Base-by-base conservation (phyloP, 2,888 invertebrate genomes). In the Cactoblastis cactorum region DNA sequence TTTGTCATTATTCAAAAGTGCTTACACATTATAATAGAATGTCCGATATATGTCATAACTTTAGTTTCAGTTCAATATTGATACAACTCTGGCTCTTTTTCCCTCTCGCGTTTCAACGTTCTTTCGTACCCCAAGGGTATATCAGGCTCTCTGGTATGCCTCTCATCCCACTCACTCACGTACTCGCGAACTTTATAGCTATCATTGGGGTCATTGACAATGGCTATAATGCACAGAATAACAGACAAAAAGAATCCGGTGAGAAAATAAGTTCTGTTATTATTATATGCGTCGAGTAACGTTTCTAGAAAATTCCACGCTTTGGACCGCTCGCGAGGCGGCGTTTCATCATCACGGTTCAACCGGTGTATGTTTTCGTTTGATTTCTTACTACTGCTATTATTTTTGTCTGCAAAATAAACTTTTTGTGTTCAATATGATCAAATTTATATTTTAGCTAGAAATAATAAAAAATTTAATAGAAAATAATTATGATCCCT, bases 391-490 rank as follows among this genome's bases (percentile, higher is more conserved):
- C 65, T 71, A 70, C 61, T 56, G 67, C 58, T 71, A 69, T 61
- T 68, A 69, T 80, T 80, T 54, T 74, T 71, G 38, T 83, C 88
- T 88, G 87, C 56, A 88, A 88, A 83, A 83, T 74, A 86, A 86
- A 80, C 67, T 3, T 46, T 38, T 46, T 38, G 39, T 37, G 34
- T 38, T 34, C 22, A 45, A 4, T 33, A 18, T 2, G 35, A 3
- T n/a, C n/a, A n/a, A n/a, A n/a, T n/a, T n/a, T n/a, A n/a, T n/a
- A n/a, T n/a, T n/a, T n/a, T n/a, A n/a, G n/a, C n/a, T n/a, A n/a
- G n/a, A n/a, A n/a, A n/a, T n/a, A n/a, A n/a, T n/a, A n/a, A n/a
- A n/a, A n/a, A n/a, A n/a, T n/a, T n/a, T n/a, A n/a, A n/a, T n/a
- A n/a, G n/a, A n/a, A n/a, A n/a, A n/a, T n/a, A n/a, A n/a, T n/a